Conservation (phyloP, 2,113 vertebrate species). For the Bubo scandiacus region DNA sequence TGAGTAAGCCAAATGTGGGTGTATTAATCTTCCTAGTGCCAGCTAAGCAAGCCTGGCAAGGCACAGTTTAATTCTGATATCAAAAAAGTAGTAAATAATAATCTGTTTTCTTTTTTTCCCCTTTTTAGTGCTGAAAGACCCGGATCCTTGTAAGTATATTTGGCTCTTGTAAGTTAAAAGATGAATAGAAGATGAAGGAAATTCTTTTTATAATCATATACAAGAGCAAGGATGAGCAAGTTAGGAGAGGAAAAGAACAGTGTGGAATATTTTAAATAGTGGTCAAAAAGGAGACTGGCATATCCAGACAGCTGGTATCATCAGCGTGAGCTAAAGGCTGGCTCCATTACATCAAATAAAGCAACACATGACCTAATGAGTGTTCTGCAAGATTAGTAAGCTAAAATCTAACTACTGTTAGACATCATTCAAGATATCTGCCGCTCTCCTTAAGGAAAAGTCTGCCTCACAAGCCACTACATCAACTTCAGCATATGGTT, state of each 20-base stretch:
- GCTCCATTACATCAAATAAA: not conserved
- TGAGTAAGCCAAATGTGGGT: constrained; percentile 61
- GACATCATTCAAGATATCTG: not conserved
- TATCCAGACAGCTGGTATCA: not conserved
- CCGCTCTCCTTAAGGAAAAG: not conserved
- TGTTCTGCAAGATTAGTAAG: not conserved
- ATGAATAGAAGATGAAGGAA: not conserved
- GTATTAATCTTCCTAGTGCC: constrained; percentile 62
- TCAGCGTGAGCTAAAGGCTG: not conserved
- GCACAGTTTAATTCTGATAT: constrained; percentile 44
- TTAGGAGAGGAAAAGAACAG: not conserved
- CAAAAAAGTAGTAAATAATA: constrained; percentile 40
- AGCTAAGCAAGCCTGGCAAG: constrained; percentile 61
- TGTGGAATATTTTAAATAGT: not conserved
- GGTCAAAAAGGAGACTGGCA: not conserved
- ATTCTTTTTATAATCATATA: not conserved
- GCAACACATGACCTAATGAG: not conserved
- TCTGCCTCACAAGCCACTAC: not conserved
- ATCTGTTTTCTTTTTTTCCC: not conserved
- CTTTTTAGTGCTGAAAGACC: not conserved
- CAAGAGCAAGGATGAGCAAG: not conserved
- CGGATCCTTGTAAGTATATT: constrained; percentile 2
- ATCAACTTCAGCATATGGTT: not conserved
- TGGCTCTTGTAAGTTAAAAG: constrained; percentile 10
- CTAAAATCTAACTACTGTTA: not conserved